These are phyloP conservation scores for Agonopterix arenella DNA, from an alignment of 2,888 invertebrate genomes.

Conservation along the genomic window DNA sequence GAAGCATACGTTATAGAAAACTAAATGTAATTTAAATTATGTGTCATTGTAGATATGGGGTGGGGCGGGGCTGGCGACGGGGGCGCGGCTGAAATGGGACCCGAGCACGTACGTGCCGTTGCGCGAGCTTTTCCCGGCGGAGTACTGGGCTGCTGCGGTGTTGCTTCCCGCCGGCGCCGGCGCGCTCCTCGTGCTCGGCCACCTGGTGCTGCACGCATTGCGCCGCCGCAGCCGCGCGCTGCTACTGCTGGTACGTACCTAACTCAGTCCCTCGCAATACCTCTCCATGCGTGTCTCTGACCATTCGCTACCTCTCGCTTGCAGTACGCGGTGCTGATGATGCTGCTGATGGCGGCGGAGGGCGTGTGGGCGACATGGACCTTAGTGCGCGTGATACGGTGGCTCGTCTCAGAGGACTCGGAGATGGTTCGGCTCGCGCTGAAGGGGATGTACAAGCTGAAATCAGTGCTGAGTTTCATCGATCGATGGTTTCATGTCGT, in stretches of 20 bases:
- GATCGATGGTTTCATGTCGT: slow-evolving; percentile 31
- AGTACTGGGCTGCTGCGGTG: slow-evolving; percentile 30
- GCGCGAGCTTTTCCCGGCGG: slow-evolving; percentile 37
- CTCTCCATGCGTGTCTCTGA: no score
- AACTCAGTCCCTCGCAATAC: no score
- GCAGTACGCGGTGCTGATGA: slow-evolving; percentile 31
- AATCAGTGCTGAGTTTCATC: slow-evolving; percentile 29
- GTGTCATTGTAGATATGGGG: slow-evolving; percentile 26
- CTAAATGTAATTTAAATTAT: no score
- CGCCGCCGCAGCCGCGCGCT: slow-evolving; percentile 14
- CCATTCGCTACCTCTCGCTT: neutral
- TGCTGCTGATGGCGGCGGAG: slow-evolving; percentile 21
- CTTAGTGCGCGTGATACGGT: slow-evolving; percentile 24
- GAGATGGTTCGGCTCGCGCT: slow-evolving; percentile 18
- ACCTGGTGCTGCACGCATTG: slow-evolving; percentile 29
- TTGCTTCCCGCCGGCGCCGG: slow-evolving; percentile 22
- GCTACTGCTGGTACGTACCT: slow-evolving; percentile 10
- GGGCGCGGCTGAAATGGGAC: slow-evolving; percentile 62
- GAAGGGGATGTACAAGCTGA: slow-evolving; percentile 21
- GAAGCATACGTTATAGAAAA: no score
- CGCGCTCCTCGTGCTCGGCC: slow-evolving; percentile 32
- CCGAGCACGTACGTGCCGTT: slow-evolving; percentile 47
- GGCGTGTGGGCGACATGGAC: slow-evolving; percentile 26
- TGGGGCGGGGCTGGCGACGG: slow-evolving; percentile 47
- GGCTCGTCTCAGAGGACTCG: slow-evolving; percentile 19